These are phyloP conservation scores for Diorhabda elongata DNA, from an alignment of 1,140 invertebrate species.

Conservation along the genomic window DNA sequence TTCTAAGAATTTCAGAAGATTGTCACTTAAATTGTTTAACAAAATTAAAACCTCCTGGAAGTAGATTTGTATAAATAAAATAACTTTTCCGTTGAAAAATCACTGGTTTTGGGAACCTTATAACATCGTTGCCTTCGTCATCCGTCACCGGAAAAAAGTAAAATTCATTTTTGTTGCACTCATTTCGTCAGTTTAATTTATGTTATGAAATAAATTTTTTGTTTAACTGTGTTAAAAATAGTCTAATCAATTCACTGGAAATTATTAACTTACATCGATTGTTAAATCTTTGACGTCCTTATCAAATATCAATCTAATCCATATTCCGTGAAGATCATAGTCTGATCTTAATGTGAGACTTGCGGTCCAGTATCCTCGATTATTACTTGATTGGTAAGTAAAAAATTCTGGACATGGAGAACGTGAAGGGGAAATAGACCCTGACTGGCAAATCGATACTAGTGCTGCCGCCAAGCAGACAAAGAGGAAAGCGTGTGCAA, in stretches of 20 bases:
- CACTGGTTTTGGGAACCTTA: no score
- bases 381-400: constrained; percentile 23
- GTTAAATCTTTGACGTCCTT: constrained; percentile 16
- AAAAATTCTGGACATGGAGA: constrained; percentile 26
- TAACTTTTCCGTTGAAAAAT: no score
- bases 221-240: background rate
- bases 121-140: no score
- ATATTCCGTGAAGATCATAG: constrained; percentile 22
- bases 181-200: no score
- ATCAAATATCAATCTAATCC: constrained; percentile 27
- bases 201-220: background rate
- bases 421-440: background rate
- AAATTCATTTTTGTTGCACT: no score
- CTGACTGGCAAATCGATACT: constrained; percentile 6
- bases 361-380: constrained; percentile 21
- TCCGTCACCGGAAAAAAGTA: no score
- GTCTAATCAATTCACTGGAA: background rate
- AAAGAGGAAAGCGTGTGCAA: background rate
- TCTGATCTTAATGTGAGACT: constrained; percentile 18
- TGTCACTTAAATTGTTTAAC: no score
- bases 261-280: constrained; percentile 24
- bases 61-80: no score
- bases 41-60: no score
- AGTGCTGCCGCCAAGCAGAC: constrained; percentile 8
- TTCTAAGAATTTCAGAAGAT: no score